Evolutionary conservation across 2,888 invertebrate species (phyloP), one percentile per base, ranked within the genome.

Genomic region (Opisthograptis luteolata): DNA sequence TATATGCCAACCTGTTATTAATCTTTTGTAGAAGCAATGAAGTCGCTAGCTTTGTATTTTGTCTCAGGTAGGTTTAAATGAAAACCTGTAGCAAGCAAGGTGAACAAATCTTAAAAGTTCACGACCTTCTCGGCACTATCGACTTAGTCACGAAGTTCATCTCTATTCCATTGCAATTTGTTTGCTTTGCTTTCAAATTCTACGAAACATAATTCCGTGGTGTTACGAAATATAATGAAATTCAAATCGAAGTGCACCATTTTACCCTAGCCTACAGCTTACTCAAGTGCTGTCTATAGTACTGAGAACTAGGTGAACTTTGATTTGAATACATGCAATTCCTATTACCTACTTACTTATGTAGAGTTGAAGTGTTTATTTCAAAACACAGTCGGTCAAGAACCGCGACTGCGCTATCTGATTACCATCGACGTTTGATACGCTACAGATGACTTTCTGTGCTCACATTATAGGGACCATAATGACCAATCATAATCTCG

Each of bases 101-200:
- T 78, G 75, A 82, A 73, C 68, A 70, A 66, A 70, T 68, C 69
- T 62, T 64, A 73, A 80, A 83, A 84, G 84, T 79, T 84, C 80
- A 81, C 68, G 81, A 76, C 73, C 78, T 76, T 73, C 64, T 68
- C n/a, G n/a, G 55, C 48, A 65, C 67, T 70, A 71, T 62, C 59
- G 57, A 54, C 53, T 62, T 54, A 67, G 73, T 78, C 73, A 77
- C 72, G 76, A 76, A 68, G 66, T 68, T 66, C 65, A 68, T 75
- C 71, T 68, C 52, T 41, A 60, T 37, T 55, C 30, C 49, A 43
- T 40, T 27, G 51, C 53, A 62, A 62, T 56, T 56, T 57, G 49
- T 62, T 55, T 58, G 59, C 47, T 47, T 52, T 52, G 46, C 59
- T 57, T 62, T 55, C 56, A 53, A 60, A 55, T 31, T 44, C 46